Evolutionary conservation across 2,888 invertebrate genomes (phyloP).

Genomic region (Acronicta leporina): DNA sequence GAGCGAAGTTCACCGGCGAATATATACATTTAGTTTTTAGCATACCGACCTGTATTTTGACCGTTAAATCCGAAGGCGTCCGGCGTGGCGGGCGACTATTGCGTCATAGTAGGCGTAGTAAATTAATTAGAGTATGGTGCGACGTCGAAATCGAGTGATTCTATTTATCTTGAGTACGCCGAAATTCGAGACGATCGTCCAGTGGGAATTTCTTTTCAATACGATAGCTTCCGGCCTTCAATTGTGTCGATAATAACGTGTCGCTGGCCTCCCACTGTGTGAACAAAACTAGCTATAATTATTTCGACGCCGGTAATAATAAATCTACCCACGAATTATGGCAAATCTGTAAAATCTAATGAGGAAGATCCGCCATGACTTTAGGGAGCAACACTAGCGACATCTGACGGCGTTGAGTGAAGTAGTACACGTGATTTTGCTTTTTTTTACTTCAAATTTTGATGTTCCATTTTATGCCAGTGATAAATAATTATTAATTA

Average conservation of each 20-base stretch:
- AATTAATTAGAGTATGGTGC: constrained; percentile 72
- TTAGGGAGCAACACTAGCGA: constrained; percentile 81
- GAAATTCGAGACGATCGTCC: constrained; percentile 84
- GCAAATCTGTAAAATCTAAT: constrained; percentile 82
- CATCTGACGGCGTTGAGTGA: constrained; percentile 77
- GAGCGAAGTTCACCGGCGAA: constrained; percentile 56
- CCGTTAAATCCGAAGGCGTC: constrained; percentile 68
- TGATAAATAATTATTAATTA: constrained; percentile 26
- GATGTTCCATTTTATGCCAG: constrained; percentile 80
- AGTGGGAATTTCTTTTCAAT: constrained; percentile 71
- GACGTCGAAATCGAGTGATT: constrained; percentile 76
- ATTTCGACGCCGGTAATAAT: constrained; percentile 80
- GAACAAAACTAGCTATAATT: constrained; percentile 76
- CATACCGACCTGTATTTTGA: constrained; percentile 77
- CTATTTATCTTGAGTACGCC: constrained; percentile 76
- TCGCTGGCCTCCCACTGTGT: constrained; percentile 76
- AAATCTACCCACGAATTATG: constrained; percentile 86
- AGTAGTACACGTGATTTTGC: constrained; percentile 83
- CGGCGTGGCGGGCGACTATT: constrained; percentile 72
- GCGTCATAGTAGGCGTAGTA: constrained; percentile 81
- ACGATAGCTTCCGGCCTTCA: constrained; percentile 68
- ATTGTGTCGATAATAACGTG: constrained; percentile 69
- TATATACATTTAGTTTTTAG: constrained; percentile 45
- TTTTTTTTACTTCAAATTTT: constrained; percentile 76
- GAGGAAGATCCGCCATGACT: constrained; percentile 88